These are phyloP conservation scores for Oreotrochilus melanogaster DNA, from an alignment of 2,113 vertebrate species.

Conservation along the genomic window DNA sequence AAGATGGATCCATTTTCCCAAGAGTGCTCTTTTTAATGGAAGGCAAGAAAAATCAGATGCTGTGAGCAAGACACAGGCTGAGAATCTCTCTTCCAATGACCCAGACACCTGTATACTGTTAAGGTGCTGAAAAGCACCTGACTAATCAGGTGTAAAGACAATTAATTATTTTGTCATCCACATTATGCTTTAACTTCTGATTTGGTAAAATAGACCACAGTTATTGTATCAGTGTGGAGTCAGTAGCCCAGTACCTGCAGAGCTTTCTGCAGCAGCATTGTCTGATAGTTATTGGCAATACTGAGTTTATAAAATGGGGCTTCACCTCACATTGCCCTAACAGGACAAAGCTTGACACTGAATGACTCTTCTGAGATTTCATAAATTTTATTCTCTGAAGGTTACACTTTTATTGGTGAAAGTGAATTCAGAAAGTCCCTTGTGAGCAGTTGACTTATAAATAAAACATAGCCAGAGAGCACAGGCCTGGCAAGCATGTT, in stretches of 20 bases:
- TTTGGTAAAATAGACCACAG: not conserved
- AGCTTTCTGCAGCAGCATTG: rapidly evolving
- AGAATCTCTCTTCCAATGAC: not conserved
- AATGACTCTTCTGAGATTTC: not conserved
- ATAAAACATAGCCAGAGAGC: not conserved
- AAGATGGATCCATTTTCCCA: not conserved
- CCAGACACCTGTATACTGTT: not conserved
- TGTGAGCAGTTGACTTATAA: not conserved
- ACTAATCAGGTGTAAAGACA: not conserved
- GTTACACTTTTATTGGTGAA: not conserved
- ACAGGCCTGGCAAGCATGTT: not conserved
- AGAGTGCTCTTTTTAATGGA: not conserved
- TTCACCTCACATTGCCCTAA: not conserved
- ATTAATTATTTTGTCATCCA: not conserved
- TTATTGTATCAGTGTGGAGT: not conserved
- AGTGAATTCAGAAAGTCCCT: not conserved
- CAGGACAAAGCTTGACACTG: not conserved
- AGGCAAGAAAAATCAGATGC: not conserved
- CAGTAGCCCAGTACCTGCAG: not conserved
- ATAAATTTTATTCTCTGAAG: not conserved
- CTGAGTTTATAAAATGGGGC: not conserved
- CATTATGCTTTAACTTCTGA: not conserved
- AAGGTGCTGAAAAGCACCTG: not conserved
- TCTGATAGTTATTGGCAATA: not conserved
- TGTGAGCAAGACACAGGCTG: not conserved